These are phyloP conservation scores for Acomys russatus DNA, from an alignment of 2,797 vertebrate genomes.

Conservation along the genomic window DNA sequence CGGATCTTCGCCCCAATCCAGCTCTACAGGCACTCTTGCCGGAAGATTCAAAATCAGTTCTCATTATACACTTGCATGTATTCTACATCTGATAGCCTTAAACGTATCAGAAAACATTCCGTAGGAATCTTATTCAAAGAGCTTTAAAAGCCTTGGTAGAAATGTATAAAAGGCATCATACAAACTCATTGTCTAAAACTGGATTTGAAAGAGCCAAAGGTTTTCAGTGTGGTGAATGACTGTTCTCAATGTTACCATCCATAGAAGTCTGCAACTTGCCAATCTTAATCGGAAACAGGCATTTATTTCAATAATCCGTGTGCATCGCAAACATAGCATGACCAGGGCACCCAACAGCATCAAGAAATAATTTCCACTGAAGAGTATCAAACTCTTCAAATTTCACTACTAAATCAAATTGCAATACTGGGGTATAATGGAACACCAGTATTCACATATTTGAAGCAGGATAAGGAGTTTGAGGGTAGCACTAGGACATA, in stretches of 20 bases:
- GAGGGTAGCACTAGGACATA: not conserved
- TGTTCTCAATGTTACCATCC: not conserved
- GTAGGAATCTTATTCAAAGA: not conserved
- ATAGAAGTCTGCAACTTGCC: not conserved
- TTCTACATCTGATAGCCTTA: not conserved
- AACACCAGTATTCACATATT: not conserved
- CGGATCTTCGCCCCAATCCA: not conserved
- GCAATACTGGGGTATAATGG: not conserved
- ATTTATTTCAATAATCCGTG: not conserved
- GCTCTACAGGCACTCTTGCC: not conserved
- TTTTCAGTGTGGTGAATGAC: not conserved
- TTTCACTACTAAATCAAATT: not conserved
- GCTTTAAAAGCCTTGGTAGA: not conserved
- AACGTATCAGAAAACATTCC: constrained; percentile 2
- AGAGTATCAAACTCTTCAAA: constrained; percentile 21
- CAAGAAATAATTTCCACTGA: not conserved
- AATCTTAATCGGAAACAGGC: too few relatives aligned
- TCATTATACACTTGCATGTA: not conserved
- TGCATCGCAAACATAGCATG: not conserved
- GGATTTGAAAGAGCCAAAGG: not conserved
- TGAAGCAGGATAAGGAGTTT: not conserved
- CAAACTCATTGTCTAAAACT: not conserved
- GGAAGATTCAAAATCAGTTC: not conserved
- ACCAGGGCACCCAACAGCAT: too few relatives aligned
- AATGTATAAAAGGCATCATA: not conserved